Percentiles rank a stretch among this genome's conserved stretches.
Conservation (phyloP, 2,797 vertebrate species). For the Danionella dracula region DNA sequence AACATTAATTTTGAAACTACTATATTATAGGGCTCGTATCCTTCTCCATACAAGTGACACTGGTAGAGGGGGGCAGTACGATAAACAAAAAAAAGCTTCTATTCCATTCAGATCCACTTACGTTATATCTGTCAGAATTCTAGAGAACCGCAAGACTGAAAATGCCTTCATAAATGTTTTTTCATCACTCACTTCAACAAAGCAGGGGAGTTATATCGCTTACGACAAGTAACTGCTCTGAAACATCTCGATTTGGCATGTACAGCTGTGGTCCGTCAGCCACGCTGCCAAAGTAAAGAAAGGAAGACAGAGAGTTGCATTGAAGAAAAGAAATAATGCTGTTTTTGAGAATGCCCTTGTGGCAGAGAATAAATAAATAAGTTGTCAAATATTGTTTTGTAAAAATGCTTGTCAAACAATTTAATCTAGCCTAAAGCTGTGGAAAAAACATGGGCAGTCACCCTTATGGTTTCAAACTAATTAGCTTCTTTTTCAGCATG, state of each 20-base stretch:
- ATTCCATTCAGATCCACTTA: slow-evolving; percentile 32
- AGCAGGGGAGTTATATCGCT: slow-evolving; percentile 5
- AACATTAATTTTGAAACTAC: too few species aligned
- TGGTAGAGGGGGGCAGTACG: background rate
- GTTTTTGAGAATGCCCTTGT: slow-evolving; percentile 6
- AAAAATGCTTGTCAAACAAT: slow-evolving; percentile 16
- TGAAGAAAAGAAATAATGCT: slow-evolving; percentile 36
- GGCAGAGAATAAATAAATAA: slow-evolving; percentile 10
- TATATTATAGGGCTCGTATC: too few species aligned
- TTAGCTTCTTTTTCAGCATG: slow-evolving; percentile 18
- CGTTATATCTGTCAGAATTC: slow-evolving; percentile 20
- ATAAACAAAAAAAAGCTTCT: slow-evolving; percentile 9
- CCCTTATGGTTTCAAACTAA: slow-evolving; percentile 10
- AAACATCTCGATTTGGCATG: slow-evolving; percentile 1
- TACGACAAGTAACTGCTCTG: slow-evolving; percentile 10
- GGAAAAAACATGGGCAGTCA: background rate
- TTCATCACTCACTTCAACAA: background rate
- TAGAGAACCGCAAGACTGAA: slow-evolving; percentile 8
- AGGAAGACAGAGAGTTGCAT: background rate
- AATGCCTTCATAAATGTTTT: slow-evolving; percentile 24
- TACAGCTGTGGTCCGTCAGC: slow-evolving; percentile 1
- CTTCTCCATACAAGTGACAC: too few species aligned
- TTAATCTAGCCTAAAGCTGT: background rate
- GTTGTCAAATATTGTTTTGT: background rate
- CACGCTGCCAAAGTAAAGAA: slow-evolving; percentile 15